Base-by-base conservation (phyloP, 2,797 vertebrate genomes). In the Scolopax bukidnonensis region DNA sequence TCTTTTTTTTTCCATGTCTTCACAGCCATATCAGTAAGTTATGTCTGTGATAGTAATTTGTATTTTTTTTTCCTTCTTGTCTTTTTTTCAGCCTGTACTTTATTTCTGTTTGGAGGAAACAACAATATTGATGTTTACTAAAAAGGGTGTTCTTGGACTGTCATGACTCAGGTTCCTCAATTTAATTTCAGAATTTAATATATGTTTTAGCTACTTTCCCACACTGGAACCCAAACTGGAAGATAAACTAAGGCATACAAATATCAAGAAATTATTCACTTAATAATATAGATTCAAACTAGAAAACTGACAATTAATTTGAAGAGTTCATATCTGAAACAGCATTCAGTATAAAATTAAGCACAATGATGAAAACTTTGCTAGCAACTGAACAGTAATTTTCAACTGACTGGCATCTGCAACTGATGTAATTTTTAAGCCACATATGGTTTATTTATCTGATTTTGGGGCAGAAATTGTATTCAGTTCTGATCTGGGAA, bases 41-140 rank as follows among this genome's bases (percentile, higher is more conserved):
- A 38, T 69, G 3, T 2, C 7, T 5, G 20, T 30, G 14, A 50
- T 16, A 3, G 1, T 17, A 1, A 57, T 57, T 60, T 64, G 6
- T 3, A 4, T 10, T 54, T 23, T 69, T 68, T 57, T 50, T 40
- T 54, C 12, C 2, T 54, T 18, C 1, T 82, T 36, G 4, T 41
- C 15, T 60, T 32, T 32, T 40, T 59, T 63, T 21, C 17, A 51
- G 5, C 7, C 10, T 38, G 30, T 41, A 50, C 20, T 77, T 86
- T 41, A 21, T 75, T 89, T 84, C 38, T 32, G 2, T 51, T 84
- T 74, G 24, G 16, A 75, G 20, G 7, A 79, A 82, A 71, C 4
- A 51, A 12, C 6, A 12, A n/a, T 47, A 24, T 32, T 41, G 9
- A 6, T 71, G 51, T 36, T 15, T 54, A 60, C 12, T 40, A 53